phyloP scores from a whole-genome alignment of 1,140 invertebrate species.

The Argopecten irradians region DNA sequence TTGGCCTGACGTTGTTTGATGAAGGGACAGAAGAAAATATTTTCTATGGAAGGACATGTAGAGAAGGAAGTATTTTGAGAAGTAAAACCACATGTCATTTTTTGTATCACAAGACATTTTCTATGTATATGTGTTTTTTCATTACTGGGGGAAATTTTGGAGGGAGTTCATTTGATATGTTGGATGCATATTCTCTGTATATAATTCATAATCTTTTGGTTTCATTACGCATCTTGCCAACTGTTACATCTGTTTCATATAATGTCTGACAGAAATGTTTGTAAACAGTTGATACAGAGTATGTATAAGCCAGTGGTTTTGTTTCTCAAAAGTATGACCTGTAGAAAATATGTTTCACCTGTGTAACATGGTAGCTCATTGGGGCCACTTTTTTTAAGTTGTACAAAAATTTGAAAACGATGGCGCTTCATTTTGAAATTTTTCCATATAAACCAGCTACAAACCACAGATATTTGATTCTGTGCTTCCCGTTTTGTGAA shows the following conservation, averaged over 20 bases:
- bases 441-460: background rate
- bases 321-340: slow-evolving; percentile 1
- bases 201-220: background rate
- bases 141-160: background rate
- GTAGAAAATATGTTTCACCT: background rate
- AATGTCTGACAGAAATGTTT: background rate
- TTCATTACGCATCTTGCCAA: background rate
- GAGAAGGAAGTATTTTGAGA: background rate
- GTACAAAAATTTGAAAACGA: background rate
- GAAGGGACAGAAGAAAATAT: background rate
- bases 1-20: background rate
- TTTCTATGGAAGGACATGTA: background rate
- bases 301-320: background rate
- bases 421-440: slow-evolving; percentile 12
- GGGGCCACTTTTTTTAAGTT: slow-evolving; percentile 8
- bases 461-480: background rate
- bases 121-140: slow-evolving; percentile 8
- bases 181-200: background rate
- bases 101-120: slow-evolving; percentile 9
- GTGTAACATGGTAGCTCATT: background rate
- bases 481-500: background rate
- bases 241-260: slow-evolving; percentile 9
- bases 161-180: background rate
- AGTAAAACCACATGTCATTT: slow-evolving; percentile 15
- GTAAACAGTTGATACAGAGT: slow-evolving; percentile 8